Conservation (phyloP, 2,888 invertebrate species). For the Stramonita haemastoma region DNA sequence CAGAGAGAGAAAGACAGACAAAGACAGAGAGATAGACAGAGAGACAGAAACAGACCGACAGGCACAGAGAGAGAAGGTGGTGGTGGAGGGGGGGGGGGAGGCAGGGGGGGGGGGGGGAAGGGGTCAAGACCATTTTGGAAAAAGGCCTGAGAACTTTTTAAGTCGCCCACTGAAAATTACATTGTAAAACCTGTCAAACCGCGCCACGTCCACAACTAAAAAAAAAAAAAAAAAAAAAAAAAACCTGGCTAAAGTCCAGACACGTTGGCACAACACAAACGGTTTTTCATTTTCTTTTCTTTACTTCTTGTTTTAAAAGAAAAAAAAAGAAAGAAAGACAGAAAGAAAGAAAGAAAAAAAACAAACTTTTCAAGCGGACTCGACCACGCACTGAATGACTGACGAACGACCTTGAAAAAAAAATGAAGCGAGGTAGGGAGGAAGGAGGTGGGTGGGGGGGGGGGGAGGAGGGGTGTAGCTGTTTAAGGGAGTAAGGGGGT, state of each 20-base stretch:
- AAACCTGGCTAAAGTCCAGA: too few species aligned
- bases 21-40: neutral
- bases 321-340: neutral
- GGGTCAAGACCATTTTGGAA: neutral
- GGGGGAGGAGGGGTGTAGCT: neutral
- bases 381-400: neutral
- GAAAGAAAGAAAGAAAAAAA: neutral
- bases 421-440: neutral
- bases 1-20: neutral
- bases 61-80: too few species aligned
- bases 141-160: conserved; percentile 12
- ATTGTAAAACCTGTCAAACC: conserved; percentile 11
- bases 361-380: neutral
- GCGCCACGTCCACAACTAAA: neutral
- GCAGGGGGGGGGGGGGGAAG: too few species aligned
- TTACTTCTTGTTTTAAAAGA: too few species aligned
- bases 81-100: too few species aligned
- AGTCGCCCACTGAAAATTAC: conserved; percentile 12
- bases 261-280: too few species aligned
- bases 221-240: neutral
- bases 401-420: neutral
- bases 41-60: too few species aligned
- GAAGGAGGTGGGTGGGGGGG: neutral
- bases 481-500: neutral
- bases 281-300: too few species aligned